phyloP scores from a whole-genome alignment of 2,113 vertebrate genomes.

The Tachycineta bicolor region DNA sequence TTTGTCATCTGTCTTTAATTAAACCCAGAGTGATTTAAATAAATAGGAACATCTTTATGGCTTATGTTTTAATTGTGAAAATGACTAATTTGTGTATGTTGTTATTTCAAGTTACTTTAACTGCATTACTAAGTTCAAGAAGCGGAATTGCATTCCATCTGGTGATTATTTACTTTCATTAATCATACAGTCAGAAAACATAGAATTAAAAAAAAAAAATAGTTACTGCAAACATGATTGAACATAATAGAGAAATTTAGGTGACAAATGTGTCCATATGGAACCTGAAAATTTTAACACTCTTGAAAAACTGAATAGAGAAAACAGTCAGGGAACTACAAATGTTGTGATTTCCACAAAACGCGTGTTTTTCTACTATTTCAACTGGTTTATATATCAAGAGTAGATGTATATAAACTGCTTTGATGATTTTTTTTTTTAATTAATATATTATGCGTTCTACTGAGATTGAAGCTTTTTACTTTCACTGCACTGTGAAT shows the following conservation, averaged over 20 bases:
- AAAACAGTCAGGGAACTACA: neutral
- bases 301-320: neutral
- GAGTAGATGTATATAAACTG: neutral
- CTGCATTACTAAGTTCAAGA: neutral
- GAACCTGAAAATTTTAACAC: neutral
- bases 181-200: neutral
- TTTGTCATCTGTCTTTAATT: neutral
- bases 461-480: neutral
- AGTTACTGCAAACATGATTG: neutral
- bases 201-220: neutral
- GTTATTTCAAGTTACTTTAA: constrained; percentile 10
- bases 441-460: neutral
- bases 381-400: neutral
- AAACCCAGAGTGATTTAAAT: neutral
- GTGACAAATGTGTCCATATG: neutral
- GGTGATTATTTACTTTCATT: constrained; percentile 41
- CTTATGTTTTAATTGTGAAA: neutral
- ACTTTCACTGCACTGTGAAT: neutral
- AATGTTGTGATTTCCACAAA: neutral
- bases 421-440: neutral
- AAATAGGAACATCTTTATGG: neutral
- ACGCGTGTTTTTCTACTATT: neutral
- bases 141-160: constrained; percentile 11
- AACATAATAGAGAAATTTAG: neutral
- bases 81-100: neutral